Evolutionary conservation across 1,140 invertebrate species (phyloP).

Genomic region (Procambarus clarkii): DNA sequence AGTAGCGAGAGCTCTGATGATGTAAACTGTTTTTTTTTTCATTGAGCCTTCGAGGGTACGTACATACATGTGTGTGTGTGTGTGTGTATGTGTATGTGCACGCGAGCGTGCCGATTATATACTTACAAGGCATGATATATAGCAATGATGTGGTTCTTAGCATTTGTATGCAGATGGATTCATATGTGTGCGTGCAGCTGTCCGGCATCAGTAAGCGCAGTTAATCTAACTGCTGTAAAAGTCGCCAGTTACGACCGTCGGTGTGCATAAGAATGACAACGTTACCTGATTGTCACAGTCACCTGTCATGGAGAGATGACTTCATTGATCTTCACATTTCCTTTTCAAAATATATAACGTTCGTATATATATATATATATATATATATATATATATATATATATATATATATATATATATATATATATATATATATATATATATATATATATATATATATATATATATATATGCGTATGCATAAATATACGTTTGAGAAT

Average conservation of each 20-base stretch:
- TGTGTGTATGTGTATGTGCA: conserved; percentile 28
- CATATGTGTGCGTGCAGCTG: background rate
- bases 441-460: conserved; percentile 40
- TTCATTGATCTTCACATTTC: too few relatives aligned
- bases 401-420: conserved; percentile 18
- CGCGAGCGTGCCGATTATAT: background rate
- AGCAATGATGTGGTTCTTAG: too few relatives aligned
- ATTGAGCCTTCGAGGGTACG: too few relatives aligned
- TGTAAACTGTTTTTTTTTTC: too few relatives aligned
- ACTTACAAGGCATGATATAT: too few relatives aligned
- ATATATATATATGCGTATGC: conserved; percentile 14
- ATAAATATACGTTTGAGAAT: background rate
- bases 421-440: conserved; percentile 48
- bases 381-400: background rate
- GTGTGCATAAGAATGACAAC: background rate
- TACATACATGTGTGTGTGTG: too few relatives aligned
- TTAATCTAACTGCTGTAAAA: background rate
- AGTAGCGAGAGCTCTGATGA: too few relatives aligned
- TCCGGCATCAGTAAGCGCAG: background rate
- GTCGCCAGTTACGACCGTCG: background rate
- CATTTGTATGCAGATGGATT: background rate
- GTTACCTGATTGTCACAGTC: background rate
- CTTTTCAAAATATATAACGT: too few relatives aligned
- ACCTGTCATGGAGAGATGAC: background rate
- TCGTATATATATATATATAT: background rate